Conservation (phyloP, 2,888 invertebrate genomes). For the Pyrochroa serraticornis region DNA sequence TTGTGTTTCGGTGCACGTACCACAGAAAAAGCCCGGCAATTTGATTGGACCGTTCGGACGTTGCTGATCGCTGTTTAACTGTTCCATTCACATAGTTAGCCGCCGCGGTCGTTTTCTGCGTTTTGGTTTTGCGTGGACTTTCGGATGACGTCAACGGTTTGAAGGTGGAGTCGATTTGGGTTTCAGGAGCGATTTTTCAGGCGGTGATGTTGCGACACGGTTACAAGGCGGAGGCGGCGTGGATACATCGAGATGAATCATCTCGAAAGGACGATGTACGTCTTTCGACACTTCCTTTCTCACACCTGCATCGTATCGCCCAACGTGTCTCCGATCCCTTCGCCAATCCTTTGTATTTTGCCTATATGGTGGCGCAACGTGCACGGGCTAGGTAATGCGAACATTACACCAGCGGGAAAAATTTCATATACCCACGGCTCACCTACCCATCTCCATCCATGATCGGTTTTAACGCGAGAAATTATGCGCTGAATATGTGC, state of each 20-base stretch:
- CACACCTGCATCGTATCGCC: constrained; percentile 25
- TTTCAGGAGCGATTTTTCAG: too few species aligned
- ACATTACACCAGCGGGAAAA: too few species aligned
- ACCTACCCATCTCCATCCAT: too few species aligned
- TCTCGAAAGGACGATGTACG: constrained; percentile 18
- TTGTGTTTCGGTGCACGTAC: constrained; percentile 45
- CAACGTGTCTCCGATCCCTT: constrained; percentile 6
- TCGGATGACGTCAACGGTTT: too few species aligned
- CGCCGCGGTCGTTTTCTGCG: too few species aligned
- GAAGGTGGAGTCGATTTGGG: too few species aligned
- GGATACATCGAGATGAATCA: not conserved
- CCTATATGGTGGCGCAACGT: not conserved
- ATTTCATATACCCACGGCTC: too few species aligned
- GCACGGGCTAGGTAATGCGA: not conserved
- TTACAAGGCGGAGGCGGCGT: too few species aligned
- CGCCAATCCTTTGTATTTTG: constrained; percentile 15
- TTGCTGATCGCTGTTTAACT: constrained; percentile 49
- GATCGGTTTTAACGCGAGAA: too few species aligned
- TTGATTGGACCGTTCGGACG: constrained; percentile 49
- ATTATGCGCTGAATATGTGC: too few species aligned
- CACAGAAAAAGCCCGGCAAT: constrained; percentile 46
- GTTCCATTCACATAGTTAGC: constrained; percentile 38
- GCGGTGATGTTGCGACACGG: too few species aligned
- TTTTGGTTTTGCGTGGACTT: too few species aligned
- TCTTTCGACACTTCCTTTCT: constrained; percentile 30